Percentiles rank a stretch among this genome's conserved stretches.
Conservation (phyloP, 2,113 vertebrate genomes). For the Lophochroa leadbeateri region DNA sequence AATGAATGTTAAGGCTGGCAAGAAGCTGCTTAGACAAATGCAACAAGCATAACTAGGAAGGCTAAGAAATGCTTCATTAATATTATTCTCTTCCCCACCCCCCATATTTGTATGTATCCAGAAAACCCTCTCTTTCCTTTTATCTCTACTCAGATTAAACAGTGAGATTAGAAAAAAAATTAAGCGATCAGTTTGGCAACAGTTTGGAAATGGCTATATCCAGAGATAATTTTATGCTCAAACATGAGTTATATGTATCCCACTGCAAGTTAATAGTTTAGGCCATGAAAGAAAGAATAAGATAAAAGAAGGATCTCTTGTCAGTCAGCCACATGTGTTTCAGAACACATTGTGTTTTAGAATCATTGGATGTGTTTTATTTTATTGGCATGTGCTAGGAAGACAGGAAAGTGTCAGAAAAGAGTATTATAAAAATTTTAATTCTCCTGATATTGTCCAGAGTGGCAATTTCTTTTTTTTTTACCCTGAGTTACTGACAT, state of each 20-base stretch:
- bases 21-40: background rate
- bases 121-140: background rate
- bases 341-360: background rate
- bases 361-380: background rate
- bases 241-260: background rate
- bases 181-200: background rate
- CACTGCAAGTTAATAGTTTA: background rate
- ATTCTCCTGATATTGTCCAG: background rate
- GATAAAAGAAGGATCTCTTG: background rate
- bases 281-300: background rate
- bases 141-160: background rate
- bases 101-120: background rate
- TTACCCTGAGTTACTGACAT: background rate
- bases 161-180: background rate
- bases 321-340: background rate
- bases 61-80: background rate
- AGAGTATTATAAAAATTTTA: background rate
- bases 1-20: conserved; percentile 7
- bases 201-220: background rate
- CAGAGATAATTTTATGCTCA: background rate
- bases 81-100: background rate
- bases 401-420: background rate
- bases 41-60: background rate
- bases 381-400: background rate
- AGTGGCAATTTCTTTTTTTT: background rate